Conservation (phyloP, 2,888 invertebrate genomes). For the Sminthurinus aureus region DNA sequence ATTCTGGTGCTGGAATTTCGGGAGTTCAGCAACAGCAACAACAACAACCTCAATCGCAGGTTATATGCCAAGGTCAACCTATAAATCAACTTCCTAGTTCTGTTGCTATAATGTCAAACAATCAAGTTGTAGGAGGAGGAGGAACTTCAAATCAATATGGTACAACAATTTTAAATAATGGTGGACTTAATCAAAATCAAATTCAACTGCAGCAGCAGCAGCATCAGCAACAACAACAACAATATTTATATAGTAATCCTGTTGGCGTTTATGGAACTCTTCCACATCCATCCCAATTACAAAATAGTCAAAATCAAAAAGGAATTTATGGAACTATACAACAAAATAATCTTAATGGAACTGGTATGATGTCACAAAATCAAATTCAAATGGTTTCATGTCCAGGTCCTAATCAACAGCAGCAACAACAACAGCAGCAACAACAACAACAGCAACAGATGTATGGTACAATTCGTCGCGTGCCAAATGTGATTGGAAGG, state of each 20-base stretch:
- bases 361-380: neutral
- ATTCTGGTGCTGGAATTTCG: constrained; percentile 26
- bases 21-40: neutral
- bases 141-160: neutral
- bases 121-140: neutral
- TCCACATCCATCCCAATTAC: constrained; percentile 40
- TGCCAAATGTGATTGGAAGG: constrained; percentile 54
- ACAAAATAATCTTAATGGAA: constrained; percentile 32
- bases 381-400: neutral
- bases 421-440: constrained; percentile 1
- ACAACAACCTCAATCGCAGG: neutral
- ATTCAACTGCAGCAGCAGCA: constrained; percentile 29
- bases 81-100: neutral
- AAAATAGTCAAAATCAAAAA: constrained; percentile 22
- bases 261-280: constrained; percentile 50
- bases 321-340: constrained; percentile 15
- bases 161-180: neutral
- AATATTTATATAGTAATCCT: constrained; percentile 20
- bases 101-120: constrained; percentile 1
- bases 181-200: constrained; percentile 22
- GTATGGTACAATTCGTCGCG: constrained; percentile 56
- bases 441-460: constrained; percentile 45
- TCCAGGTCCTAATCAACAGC: neutral
- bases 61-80: neutral
- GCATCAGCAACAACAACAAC: neutral